phyloP scores from a whole-genome alignment of 2,888 invertebrate species.

The Tenthredo distinguenda region DNA sequence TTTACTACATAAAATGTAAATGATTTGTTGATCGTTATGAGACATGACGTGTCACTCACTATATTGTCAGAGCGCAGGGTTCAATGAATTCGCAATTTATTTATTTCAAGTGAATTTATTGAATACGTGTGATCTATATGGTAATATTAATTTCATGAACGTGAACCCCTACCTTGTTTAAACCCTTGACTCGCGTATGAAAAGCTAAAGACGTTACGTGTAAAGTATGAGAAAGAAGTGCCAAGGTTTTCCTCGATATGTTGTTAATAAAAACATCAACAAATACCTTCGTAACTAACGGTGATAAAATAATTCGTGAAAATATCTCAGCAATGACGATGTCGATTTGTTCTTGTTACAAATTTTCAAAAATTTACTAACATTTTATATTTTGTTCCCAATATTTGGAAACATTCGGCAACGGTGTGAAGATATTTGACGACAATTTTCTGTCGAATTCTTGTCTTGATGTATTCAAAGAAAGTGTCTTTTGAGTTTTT shows the following conservation, averaged over 20 bases:
- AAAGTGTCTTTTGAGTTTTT: background rate
- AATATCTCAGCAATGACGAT: background rate
- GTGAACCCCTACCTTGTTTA: background rate
- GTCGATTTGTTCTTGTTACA: background rate
- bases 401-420: background rate
- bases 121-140: background rate
- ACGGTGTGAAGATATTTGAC: background rate
- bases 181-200: background rate
- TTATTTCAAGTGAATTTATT: background rate
- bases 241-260: background rate
- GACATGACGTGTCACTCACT: constrained; percentile 22
- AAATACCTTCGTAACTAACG: background rate
- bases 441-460: background rate
- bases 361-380: background rate
- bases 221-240: background rate
- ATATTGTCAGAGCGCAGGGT: background rate
- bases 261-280: background rate
- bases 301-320: background rate
- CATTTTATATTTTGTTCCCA: background rate
- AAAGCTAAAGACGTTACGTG: constrained; percentile 6
- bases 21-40: constrained; percentile 20
- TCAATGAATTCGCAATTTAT: background rate
- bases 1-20: constrained; percentile 31
- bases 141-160: background rate
- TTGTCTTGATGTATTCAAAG: background rate